Conservation (phyloP, 2,113 vertebrate genomes). For the Sinocyclocheilus maitianheensis region DNA sequence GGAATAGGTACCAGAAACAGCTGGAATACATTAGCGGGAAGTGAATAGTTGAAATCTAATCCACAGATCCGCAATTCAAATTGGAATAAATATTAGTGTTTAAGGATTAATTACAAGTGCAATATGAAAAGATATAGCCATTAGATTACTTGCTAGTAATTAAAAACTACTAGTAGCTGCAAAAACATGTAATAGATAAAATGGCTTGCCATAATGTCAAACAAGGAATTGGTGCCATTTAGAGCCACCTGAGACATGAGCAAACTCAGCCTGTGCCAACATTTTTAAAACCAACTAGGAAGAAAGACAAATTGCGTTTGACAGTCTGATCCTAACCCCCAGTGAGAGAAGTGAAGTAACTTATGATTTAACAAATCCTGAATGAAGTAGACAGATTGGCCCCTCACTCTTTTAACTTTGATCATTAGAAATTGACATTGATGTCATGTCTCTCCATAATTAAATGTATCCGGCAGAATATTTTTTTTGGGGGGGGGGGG, state of each 20-base stretch:
- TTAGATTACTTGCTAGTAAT: background rate
- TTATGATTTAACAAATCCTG: background rate
- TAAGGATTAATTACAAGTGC: background rate
- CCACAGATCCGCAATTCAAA: background rate
- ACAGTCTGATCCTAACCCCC: background rate
- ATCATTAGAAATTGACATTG: background rate
- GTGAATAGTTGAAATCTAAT: background rate
- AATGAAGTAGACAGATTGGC: conserved; percentile 7
- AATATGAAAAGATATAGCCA: background rate
- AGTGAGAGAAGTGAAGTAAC: background rate
- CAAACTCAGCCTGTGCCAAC: conserved; percentile 80
- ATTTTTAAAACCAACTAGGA: background rate
- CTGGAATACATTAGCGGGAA: background rate
- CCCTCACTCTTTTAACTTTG: background rate
- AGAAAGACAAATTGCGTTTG: background rate
- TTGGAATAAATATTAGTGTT: background rate
- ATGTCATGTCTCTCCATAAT: background rate
- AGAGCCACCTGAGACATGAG: conserved; percentile 81
- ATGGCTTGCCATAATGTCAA: conserved; percentile 82
- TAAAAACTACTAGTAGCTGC: background rate
- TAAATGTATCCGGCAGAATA: background rate
- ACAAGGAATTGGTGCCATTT: conserved; percentile 79
- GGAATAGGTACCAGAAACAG: background rate
- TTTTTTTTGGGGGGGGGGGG: background rate
- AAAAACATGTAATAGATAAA: background rate